These are phyloP conservation scores for Brachionus paranguensis DNA, from an alignment of 1,140 invertebrate species.

Conservation along the genomic window DNA sequence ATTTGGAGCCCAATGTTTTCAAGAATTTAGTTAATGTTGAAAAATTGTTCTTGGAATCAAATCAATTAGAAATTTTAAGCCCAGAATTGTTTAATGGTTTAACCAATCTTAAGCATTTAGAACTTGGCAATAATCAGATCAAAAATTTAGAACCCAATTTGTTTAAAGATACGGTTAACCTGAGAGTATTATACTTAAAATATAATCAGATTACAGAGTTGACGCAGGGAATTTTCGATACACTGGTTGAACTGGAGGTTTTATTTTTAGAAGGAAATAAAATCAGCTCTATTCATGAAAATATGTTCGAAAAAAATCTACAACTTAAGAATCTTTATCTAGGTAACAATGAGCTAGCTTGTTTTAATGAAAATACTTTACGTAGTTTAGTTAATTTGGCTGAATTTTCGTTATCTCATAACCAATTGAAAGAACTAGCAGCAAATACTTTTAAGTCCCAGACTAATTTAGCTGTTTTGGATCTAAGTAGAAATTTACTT, in stretches of 20 bases:
- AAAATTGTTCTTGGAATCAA: neutral
- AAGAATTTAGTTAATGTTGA: neutral
- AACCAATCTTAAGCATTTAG: neutral
- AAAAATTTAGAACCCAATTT: neutral
- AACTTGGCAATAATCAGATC: neutral
- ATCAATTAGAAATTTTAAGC: neutral
- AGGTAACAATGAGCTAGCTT: neutral
- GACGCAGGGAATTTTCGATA: neutral
- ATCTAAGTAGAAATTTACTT: neutral
- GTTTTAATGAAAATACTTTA: neutral
- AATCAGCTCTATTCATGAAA: neutral
- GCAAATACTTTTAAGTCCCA: neutral
- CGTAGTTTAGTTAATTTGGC: neutral
- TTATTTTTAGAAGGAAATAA: neutral
- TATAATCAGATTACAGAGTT: neutral
- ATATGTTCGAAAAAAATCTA: neutral
- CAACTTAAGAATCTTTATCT: neutral
- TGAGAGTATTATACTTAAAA: neutral
- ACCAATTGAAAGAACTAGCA: neutral
- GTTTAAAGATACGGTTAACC: neutral
- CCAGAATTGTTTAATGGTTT: neutral
- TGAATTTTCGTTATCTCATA: neutral
- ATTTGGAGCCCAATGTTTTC: neutral
- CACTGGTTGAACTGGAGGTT: neutral
- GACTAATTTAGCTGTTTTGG: neutral